These are phyloP conservation scores for Pipra filicauda DNA, from an alignment of 2,113 vertebrate species.

Conservation along the genomic window DNA sequence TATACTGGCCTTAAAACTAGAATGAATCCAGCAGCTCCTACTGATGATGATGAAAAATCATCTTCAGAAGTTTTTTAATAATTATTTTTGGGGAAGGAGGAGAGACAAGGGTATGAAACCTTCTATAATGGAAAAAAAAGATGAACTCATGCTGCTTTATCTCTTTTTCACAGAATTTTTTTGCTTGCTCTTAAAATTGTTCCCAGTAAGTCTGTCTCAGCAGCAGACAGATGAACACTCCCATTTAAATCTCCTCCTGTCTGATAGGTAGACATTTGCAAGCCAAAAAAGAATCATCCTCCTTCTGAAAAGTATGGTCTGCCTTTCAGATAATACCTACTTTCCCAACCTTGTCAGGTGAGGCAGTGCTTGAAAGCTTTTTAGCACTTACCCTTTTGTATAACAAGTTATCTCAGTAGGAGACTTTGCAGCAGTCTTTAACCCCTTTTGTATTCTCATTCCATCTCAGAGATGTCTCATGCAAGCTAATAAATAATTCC, in stretches of 20 bases:
- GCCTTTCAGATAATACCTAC: constrained; percentile 39
- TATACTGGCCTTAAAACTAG: neutral
- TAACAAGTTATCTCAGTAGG: constrained; percentile 46
- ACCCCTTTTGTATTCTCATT: constrained; percentile 54
- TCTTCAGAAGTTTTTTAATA: neutral
- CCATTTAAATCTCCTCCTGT: constrained; percentile 21
- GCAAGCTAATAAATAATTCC: constrained; percentile 50
- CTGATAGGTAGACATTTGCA: constrained; percentile 46
- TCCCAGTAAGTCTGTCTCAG: constrained; percentile 2
- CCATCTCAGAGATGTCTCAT: neutral
- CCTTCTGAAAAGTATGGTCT: constrained; percentile 21
- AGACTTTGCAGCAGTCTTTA: constrained; percentile 47
- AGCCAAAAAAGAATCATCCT: constrained; percentile 30
- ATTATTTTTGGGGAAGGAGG: neutral
- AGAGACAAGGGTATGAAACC: neutral
- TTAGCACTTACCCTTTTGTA: constrained; percentile 46
- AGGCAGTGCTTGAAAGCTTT: constrained; percentile 53
- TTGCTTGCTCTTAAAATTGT: constrained; percentile 1
- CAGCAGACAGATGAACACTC: constrained; percentile 14
- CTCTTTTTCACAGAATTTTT: neutral
- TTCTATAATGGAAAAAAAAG: neutral
- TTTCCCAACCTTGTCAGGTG: constrained; percentile 43
- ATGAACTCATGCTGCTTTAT: neutral
- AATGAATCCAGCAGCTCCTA: neutral
- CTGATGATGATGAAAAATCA: neutral